These are phyloP conservation scores for Paracentrotus lividus DNA, from an alignment of 53 echinoderm and acorn worm genomes.

Conservation along the genomic window DNA sequence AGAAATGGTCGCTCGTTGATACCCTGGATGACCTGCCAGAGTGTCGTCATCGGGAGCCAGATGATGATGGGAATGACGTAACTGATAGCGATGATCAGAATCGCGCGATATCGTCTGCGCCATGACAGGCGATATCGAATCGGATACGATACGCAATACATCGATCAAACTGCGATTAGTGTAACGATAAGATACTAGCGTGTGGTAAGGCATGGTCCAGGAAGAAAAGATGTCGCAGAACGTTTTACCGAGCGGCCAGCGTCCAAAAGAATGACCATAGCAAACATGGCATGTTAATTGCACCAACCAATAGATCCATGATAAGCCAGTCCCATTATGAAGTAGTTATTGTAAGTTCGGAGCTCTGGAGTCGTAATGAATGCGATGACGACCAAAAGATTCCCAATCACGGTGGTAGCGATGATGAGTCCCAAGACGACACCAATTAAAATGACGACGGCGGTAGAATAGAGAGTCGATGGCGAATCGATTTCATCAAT, in stretches of 20 bases:
- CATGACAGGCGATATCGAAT: constrained; percentile 65
- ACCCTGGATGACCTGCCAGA: constrained; percentile 57
- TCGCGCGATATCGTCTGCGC: constrained; percentile 64
- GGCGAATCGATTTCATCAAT: neutral
- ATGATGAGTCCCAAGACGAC: neutral
- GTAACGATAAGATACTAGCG: constrained; percentile 43
- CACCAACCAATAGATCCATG: constrained; percentile 45
- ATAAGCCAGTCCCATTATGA: constrained; percentile 70
- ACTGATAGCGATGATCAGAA: constrained; percentile 54
- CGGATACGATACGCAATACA: constrained; percentile 69
- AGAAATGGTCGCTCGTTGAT: constrained; percentile 9
- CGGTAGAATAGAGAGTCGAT: neutral
- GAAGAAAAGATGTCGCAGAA: constrained; percentile 54
- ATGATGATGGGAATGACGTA: constrained; percentile 70
- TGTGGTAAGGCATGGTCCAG: constrained; percentile 71
- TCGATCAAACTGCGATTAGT: constrained; percentile 15
- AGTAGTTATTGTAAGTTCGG: constrained; percentile 72
- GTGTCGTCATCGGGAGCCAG: constrained; percentile 63
- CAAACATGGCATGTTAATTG: neutral
- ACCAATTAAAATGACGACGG: neutral
- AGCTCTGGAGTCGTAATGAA: constrained; percentile 67
- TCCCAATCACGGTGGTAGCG: constrained; percentile 34
- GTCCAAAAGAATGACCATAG: neutral
- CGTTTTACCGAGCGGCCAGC: neutral
- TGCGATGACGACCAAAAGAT: constrained; percentile 65